Evolutionary conservation across 2,797 vertebrate genomes (phyloP).

Genomic region (Simalia tracyae): DNA sequence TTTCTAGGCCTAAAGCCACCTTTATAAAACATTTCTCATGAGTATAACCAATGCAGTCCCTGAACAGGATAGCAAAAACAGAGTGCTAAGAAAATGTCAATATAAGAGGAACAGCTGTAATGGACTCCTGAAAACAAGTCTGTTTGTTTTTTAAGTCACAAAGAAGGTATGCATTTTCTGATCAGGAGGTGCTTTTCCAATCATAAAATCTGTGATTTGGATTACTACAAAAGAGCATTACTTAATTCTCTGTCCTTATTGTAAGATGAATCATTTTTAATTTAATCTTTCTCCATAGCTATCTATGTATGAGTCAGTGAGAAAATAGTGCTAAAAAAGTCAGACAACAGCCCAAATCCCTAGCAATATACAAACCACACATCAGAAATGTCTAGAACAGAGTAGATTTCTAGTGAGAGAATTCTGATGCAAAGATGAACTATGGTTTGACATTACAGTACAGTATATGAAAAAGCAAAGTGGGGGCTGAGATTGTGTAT

Average conservation of each 20-base stretch:
- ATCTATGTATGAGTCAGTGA: neutral
- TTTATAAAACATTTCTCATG: neutral
- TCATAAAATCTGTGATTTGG: neutral
- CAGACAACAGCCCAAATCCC: neutral
- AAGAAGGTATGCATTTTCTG: neutral
- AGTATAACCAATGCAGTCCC: neutral
- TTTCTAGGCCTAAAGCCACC: neutral
- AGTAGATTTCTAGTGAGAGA: neutral
- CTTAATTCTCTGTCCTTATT: neutral
- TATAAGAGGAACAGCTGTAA: neutral
- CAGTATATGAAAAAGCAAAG: neutral
- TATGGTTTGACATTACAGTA: neutral
- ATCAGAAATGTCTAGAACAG: neutral
- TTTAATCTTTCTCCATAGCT: neutral
- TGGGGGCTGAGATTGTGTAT: neutral
- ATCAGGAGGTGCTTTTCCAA: neutral
- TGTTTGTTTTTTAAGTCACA: neutral
- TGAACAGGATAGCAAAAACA: neutral
- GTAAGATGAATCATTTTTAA: neutral
- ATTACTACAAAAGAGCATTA: neutral
- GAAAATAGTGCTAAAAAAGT: neutral
- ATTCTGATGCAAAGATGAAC: neutral
- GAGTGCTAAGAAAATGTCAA: neutral
- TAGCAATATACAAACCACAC: neutral
- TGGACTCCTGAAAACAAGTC: neutral